phyloP scores from a whole-genome alignment of 1,140 invertebrate species.

The Caenorhabditis latens region DNA sequence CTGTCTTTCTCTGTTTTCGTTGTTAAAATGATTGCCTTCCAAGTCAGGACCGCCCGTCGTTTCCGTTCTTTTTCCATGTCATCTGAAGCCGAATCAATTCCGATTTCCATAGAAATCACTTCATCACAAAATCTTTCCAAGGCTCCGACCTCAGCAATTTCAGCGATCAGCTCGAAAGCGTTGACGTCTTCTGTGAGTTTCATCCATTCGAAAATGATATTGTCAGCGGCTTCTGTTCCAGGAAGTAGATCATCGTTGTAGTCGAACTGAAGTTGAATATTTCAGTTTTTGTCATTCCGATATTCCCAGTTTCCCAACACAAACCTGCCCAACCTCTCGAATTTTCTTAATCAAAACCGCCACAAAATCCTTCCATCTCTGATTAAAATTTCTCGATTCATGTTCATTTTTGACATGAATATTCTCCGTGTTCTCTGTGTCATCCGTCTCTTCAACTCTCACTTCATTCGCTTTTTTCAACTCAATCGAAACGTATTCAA shows the following conservation, averaged over 20 bases:
- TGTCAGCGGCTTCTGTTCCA: background rate
- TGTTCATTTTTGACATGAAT: background rate
- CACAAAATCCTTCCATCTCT: conserved; percentile 41
- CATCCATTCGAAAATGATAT: conserved; percentile 30
- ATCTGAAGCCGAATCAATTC: background rate
- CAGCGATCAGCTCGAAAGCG: conserved; percentile 29
- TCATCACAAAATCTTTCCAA: conserved; percentile 31
- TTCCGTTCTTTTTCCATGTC: background rate
- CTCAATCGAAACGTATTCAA: background rate
- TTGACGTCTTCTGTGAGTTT: conserved; percentile 3
- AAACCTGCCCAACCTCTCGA: background rate
- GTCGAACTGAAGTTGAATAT: background rate
- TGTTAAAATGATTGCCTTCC: conserved; percentile 18
- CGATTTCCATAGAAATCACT: conserved; percentile 14
- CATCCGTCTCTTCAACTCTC: background rate
- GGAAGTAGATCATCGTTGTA: background rate
- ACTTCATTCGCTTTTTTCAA: background rate
- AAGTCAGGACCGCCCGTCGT: background rate
- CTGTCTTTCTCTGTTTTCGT: conserved; percentile 26
- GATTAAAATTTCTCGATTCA: background rate
- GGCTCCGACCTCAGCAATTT: background rate
- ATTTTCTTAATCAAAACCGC: conserved; percentile 8
- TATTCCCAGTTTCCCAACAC: too few species aligned
- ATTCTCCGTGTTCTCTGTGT: background rate
- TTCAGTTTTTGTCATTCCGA: background rate